Percentiles rank a stretch among this genome's conserved stretches.
Conservation (phyloP, 2,888 invertebrate genomes). For the Microplitis manilae region DNA sequence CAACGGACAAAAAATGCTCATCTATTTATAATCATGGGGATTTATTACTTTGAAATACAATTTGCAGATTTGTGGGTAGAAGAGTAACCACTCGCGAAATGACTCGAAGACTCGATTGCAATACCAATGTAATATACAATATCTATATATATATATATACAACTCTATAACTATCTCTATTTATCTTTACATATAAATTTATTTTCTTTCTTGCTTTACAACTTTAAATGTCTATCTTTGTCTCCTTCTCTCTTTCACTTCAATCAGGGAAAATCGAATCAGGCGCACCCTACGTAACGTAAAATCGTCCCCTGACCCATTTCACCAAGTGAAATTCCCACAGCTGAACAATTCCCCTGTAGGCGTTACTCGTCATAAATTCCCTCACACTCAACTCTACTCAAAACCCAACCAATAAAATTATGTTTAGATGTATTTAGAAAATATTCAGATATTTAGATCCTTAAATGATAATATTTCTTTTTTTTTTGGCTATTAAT, state of each 20-base stretch:
- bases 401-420: slow-evolving; percentile 52
- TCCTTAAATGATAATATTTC: slow-evolving; percentile 41
- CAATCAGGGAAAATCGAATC: slow-evolving; percentile 44
- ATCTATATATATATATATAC: no score
- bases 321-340: slow-evolving; percentile 50
- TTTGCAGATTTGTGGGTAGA: slow-evolving; percentile 13
- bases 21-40: background rate
- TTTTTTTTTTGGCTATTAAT: no score
- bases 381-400: slow-evolving; percentile 50
- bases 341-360: slow-evolving; percentile 51
- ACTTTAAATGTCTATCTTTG: background rate
- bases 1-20: no score
- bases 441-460: slow-evolving; percentile 56
- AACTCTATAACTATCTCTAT: no score
- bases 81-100: slow-evolving; percentile 28
- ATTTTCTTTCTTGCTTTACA: slow-evolving; percentile 21
- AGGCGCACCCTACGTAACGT: slow-evolving; percentile 22
- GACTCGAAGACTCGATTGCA: slow-evolving; percentile 8
- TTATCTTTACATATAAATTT: no score
- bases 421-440: no score
- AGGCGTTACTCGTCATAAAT: slow-evolving; percentile 60
- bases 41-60: slow-evolving; percentile 2
- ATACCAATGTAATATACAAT: background rate
- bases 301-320: slow-evolving; percentile 60
- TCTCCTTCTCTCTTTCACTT: slow-evolving; percentile 8